Conservation (phyloP, 2,888 invertebrate genomes). For the Sesia bembeciformis region DNA sequence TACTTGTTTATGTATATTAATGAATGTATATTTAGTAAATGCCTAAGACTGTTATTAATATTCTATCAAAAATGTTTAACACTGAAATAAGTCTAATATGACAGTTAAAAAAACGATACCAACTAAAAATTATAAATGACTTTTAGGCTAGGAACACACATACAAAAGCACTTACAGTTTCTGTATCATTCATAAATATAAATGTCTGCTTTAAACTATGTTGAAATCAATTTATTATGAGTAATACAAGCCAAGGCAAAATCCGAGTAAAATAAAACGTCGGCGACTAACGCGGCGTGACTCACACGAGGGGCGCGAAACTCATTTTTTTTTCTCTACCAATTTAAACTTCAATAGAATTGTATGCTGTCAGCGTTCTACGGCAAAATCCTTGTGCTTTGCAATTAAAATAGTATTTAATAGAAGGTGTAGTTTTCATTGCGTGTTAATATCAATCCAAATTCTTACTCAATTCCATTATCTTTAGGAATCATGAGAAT, state of each 20-base stretch:
- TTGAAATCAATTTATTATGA: conserved; percentile 21
- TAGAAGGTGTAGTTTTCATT: conserved; percentile 7
- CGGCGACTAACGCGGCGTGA: conserved; percentile 28
- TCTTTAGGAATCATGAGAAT: neutral
- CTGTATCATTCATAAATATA: too few species aligned
- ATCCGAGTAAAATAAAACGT: conserved; percentile 32
- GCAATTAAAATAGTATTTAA: neutral
- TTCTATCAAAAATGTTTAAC: too few species aligned
- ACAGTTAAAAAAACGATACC: too few species aligned
- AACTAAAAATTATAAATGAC: too few species aligned
- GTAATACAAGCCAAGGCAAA: conserved; percentile 29
- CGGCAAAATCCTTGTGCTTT: neutral
- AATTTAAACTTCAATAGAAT: conserved; percentile 48
- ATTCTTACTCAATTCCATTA: conserved; percentile 1
- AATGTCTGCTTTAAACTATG: neutral
- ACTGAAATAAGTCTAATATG: too few species aligned
- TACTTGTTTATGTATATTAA: too few species aligned
- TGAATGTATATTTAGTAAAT: too few species aligned
- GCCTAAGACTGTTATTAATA: too few species aligned
- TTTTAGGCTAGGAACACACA: too few species aligned
- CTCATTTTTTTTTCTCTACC: conserved; percentile 46
- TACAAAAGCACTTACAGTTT: too few species aligned
- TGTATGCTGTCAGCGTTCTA: conserved; percentile 23
- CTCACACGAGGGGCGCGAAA: conserved; percentile 32
- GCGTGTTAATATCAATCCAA: conserved; percentile 8